Conservation (phyloP, 2,797 vertebrate species). For the Tokudaia muenninki region DNA sequence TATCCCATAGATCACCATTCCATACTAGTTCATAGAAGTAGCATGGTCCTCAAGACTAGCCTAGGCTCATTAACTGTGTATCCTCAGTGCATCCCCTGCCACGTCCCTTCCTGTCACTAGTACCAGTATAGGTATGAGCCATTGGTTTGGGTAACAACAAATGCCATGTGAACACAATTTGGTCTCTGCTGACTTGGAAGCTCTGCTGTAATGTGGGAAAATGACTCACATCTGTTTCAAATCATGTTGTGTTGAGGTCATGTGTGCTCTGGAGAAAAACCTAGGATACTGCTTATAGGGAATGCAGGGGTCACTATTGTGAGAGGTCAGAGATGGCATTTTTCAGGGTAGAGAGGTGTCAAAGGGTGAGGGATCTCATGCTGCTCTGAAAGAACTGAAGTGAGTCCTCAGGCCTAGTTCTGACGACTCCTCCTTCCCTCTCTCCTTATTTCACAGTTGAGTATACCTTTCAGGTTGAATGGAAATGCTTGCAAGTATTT, state of each 20-base stretch:
- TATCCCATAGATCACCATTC: not conserved
- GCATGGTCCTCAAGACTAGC: not conserved
- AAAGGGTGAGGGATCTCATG: not conserved
- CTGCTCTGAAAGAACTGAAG: not conserved
- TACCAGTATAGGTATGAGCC: not conserved
- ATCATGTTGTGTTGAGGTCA: not conserved
- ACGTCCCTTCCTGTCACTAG: not conserved
- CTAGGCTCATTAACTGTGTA: not conserved
- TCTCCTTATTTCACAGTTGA: not conserved
- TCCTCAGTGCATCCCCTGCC: not conserved
- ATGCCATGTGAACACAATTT: not conserved
- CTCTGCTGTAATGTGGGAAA: not conserved
- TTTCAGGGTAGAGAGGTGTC: not conserved
- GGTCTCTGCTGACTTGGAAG: not conserved
- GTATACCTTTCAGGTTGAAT: not conserved
- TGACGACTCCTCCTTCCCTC: not conserved
- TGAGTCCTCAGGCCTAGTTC: not conserved
- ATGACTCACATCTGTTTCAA: not conserved
- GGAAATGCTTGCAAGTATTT: not conserved
- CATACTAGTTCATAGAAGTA: not conserved
- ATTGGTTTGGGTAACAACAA: not conserved
- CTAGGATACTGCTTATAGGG: not conserved
- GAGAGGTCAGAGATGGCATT: not conserved
- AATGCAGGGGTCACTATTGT: not conserved
- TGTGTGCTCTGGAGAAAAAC: slow-evolving; percentile 24